phyloP scores from a whole-genome alignment of 2,888 invertebrate genomes.

The Lydus trimaculatus region DNA sequence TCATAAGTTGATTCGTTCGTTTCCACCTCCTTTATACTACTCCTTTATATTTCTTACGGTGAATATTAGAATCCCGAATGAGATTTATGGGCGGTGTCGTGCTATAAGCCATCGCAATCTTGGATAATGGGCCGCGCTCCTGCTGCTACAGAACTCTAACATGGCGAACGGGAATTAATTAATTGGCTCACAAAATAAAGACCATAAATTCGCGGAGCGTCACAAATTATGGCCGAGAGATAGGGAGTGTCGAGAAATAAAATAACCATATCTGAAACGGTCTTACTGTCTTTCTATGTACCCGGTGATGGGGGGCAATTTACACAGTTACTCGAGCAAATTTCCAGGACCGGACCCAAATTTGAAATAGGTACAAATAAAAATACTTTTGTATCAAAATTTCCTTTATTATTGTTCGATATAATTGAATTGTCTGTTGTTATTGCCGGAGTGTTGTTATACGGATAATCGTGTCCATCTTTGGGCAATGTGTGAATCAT shows the following conservation, averaged over 20 bases:
- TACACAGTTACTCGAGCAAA: not conserved
- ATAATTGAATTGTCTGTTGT: conserved; percentile 8
- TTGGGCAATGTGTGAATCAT: conserved; percentile 60
- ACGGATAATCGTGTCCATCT: conserved; percentile 57
- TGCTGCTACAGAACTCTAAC: conserved; percentile 49
- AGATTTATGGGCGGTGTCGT: conserved; percentile 59
- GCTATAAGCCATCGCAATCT: conserved; percentile 61
- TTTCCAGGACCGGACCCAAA: not conserved
- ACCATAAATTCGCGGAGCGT: conserved; percentile 62
- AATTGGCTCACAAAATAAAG: conserved; percentile 63
- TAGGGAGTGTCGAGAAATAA: conserved; percentile 62
- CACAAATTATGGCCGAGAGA: conserved; percentile 62
- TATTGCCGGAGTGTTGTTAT: conserved; percentile 48
- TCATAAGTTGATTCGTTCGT: not conserved
- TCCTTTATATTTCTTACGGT: conserved; percentile 42
- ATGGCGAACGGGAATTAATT: conserved; percentile 62
- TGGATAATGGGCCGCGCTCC: conserved; percentile 59
- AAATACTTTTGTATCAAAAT: no score
- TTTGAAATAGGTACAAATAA: not conserved
- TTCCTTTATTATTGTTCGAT: not conserved
- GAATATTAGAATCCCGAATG: conserved; percentile 59
- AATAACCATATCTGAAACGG: conserved; percentile 60
- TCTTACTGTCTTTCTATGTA: conserved; percentile 15
- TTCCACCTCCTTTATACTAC: conserved; percentile 17
- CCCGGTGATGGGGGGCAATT: conserved; percentile 6